These are phyloP conservation scores for Hypanus sabinus DNA, from an alignment of 2,113 vertebrate species.

Conservation along the genomic window DNA sequence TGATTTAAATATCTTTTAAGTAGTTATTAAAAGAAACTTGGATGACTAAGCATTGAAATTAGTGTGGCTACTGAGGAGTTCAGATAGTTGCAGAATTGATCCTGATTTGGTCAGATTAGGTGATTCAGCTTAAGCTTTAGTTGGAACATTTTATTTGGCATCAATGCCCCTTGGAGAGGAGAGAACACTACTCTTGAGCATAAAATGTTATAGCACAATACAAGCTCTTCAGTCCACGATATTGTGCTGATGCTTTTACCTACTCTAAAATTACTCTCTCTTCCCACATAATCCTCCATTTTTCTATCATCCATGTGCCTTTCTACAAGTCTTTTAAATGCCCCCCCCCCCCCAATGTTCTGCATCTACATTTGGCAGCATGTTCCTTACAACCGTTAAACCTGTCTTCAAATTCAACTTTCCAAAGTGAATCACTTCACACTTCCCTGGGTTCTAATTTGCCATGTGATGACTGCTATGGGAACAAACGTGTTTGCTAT, in stretches of 20 bases:
- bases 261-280: no score
- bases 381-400: no score
- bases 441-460: neutral
- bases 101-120: neutral
- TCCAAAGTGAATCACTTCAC: no score
- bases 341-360: no score
- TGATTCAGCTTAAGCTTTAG: neutral
- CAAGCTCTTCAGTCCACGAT: no score
- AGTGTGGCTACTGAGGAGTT: neutral
- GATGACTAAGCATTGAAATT: neutral
- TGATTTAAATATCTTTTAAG: neutral
- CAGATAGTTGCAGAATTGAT: neutral
- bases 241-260: no score
- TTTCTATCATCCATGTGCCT: no score
- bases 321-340: no score
- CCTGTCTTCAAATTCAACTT: no score
- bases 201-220: no score
- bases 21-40: neutral
- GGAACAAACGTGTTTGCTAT: neutral
- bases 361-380: no score
- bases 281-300: no score
- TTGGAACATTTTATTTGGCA: neutral
- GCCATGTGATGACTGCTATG: neutral
- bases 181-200: neutral
- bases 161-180: neutral